A percentile compares a stretch with the other conserved stretches of the same genome.
phyloP scores from a whole-genome alignment of 2,797 vertebrate genomes.

The Melanotaenia pygmaea region DNA sequence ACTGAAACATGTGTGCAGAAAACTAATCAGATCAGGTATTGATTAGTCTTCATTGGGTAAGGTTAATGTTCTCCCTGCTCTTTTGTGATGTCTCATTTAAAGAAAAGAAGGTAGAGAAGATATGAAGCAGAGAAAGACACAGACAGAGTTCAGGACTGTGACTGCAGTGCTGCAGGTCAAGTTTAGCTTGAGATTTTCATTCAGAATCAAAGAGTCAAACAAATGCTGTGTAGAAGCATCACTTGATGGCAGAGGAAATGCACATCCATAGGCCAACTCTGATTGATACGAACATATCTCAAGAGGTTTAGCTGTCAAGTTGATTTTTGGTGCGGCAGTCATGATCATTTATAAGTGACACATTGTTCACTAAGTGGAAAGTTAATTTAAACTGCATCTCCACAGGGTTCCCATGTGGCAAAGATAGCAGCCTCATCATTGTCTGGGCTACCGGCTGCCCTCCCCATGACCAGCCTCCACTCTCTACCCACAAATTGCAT shows the following conservation, averaged over 20 bases:
- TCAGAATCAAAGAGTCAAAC: slow-evolving; percentile 46
- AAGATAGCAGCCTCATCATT: slow-evolving; percentile 56
- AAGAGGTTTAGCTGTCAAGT: slow-evolving; percentile 62
- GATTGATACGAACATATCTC: slow-evolving; percentile 41
- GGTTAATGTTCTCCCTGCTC: slow-evolving; percentile 52
- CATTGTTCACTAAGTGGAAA: slow-evolving; percentile 72
- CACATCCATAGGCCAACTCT: slow-evolving; percentile 27
- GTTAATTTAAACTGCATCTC: slow-evolving; percentile 72
- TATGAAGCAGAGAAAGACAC: slow-evolving; percentile 13
- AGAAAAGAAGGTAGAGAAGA: slow-evolving; percentile 19
- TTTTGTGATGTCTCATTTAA: slow-evolving; percentile 51
- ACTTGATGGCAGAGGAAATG: slow-evolving; percentile 47
- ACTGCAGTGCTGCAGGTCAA: slow-evolving; percentile 47
- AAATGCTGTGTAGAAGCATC: slow-evolving; percentile 30
- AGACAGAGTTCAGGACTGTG: neutral
- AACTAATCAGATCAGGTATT: slow-evolving; percentile 73
- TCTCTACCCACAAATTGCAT: slow-evolving; percentile 73
- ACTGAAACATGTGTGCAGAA: slow-evolving; percentile 56
- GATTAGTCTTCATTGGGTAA: slow-evolving; percentile 59
- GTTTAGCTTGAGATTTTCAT: slow-evolving; percentile 35
- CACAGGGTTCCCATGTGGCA: slow-evolving; percentile 45
- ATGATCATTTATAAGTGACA: slow-evolving; percentile 58
- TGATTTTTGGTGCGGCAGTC: slow-evolving; percentile 40
- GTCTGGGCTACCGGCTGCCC: slow-evolving; percentile 58
- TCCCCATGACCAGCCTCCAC: slow-evolving; percentile 57